Evolutionary conservation across 2,888 invertebrate genomes (phyloP), one percentile per base, ranked within the genome.

Genomic region (Augochlorella aurata): DNA sequence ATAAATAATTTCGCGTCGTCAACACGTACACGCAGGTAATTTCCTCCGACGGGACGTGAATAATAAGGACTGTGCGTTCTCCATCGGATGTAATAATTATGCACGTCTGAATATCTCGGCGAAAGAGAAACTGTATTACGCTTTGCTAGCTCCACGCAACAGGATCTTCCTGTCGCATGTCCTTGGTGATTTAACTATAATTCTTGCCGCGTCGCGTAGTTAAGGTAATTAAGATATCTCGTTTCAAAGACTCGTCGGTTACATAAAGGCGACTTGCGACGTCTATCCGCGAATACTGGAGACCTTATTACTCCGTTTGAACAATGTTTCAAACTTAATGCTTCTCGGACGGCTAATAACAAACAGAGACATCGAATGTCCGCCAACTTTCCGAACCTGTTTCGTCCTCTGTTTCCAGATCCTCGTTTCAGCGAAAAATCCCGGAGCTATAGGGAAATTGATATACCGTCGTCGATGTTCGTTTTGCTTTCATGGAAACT

Each of bases 181-280:
- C 74, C 77, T 68, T 74, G 49, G n/a, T 9, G 67, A 74, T 65
- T 38, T 63, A 63, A 63, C 61, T 29, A 18, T 16, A 45, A 69
- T 61, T 2, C 52, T 10, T 10, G 47, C n/a, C 24, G 58, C 44
- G 67, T 50, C 44, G 63, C 61, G 24, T 76, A 38, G 61, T 83
- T 78, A 73, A 79, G 74, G 58, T 77, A 76, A 84, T 82, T 79
- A 74, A 74, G 74, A 74, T 29, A 82, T 79, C 77, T 77, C 29
- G 38, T 68, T 66, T 8, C 21, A 54, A 54, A 63, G 44, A 24
- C 58, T 71, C 67, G 21, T 29, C 29, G 14, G 5, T 5, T 24
- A 47, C 29, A 50, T 12, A 54, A 49, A 61, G 29, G 45, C 12
- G 50, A 14, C 12, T 21, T 14, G 18, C 66, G 14, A 18, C 50